Evolutionary conservation across 2,888 invertebrate species (phyloP), one percentile per base, ranked within the genome.

Genomic region (Lasius platythorax): DNA sequence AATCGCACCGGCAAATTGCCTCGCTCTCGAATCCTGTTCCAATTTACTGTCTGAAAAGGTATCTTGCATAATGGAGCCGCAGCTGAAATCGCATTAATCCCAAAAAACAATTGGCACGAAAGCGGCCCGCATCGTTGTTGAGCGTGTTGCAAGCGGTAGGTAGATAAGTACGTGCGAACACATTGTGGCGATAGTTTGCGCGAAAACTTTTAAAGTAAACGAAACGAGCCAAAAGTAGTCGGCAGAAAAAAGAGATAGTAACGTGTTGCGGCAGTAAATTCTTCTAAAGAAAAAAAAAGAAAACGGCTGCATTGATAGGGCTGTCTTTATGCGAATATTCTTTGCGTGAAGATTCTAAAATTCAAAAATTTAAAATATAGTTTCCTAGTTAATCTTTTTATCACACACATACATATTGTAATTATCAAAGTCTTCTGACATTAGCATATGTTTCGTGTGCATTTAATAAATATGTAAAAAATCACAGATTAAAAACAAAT

Each of bases 71-170:
- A 81, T 81, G 37, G 61, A 79, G 61, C 72, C 72, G 12, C 79
- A 46, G 79, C 28, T 37, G 28, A 81, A 72, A 81, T 81, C 79
- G 12, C 61, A 61, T 81, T 81, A 81, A 81, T 81, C 33, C 61
- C 33, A 50, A 81, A 72, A 81, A 81, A 81, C 79, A 81, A 81
- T 81, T 46, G 72, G 79, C 72, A 81, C 72, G 72, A 81, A 72
- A 81, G 72, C 28, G 30, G 33, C 58, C 12, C 37, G 28, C 28
- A 81, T 72, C 46, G 61, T 63, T 81, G 61, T 37, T 53, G 40
- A 64, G 61, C 46, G 43, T 79, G 72, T 79, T 79, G 72, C 58
- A 46, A 70, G 46, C 61, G 46, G 46, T 43, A 37, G 61, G 43
- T 67, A 40, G 18, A 61, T 81, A 81, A 61, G 46, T 72, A 81